Conservation (phyloP, 2,888 invertebrate genomes). For the Euspilapteryx auroguttella region DNA sequence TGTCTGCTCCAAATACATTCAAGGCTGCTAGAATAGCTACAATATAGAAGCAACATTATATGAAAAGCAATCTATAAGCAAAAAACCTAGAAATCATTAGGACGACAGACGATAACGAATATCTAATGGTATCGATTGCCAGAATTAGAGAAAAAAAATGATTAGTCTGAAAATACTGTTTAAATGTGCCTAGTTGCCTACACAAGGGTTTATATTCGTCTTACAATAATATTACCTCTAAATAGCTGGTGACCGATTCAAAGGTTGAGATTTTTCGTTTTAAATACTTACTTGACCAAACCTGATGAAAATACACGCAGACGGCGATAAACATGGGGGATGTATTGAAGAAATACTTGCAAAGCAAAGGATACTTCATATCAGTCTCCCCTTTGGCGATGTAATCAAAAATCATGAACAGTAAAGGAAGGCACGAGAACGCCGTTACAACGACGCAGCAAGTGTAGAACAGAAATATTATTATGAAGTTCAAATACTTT, state of each 20-base stretch:
- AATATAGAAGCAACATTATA: too few species aligned
- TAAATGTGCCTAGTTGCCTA: too few species aligned
- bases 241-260: too few species aligned
- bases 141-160: too few species aligned
- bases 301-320: constrained; percentile 27
- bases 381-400: constrained; percentile 14
- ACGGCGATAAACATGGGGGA: constrained; percentile 16
- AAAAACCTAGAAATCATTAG: too few species aligned
- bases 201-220: too few species aligned
- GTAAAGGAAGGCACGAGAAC: constrained; percentile 20
- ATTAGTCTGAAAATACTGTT: too few species aligned
- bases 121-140: too few species aligned
- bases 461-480: constrained; percentile 13
- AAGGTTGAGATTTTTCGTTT: too few species aligned
- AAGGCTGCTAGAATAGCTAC: constrained; percentile 22
- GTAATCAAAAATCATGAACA: constrained; percentile 18
- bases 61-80: too few species aligned
- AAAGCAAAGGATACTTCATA: constrained; percentile 20
- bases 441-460: constrained; percentile 14
- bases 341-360: constrained; percentile 26
- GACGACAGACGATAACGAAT: too few species aligned
- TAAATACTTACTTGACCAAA: constrained; percentile 24
- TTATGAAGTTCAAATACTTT: constrained; percentile 14
- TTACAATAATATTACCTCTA: too few species aligned
- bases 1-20: constrained; percentile 22